Conservation (phyloP, 23 tunicate species). For the Pegea sp. region DNA sequence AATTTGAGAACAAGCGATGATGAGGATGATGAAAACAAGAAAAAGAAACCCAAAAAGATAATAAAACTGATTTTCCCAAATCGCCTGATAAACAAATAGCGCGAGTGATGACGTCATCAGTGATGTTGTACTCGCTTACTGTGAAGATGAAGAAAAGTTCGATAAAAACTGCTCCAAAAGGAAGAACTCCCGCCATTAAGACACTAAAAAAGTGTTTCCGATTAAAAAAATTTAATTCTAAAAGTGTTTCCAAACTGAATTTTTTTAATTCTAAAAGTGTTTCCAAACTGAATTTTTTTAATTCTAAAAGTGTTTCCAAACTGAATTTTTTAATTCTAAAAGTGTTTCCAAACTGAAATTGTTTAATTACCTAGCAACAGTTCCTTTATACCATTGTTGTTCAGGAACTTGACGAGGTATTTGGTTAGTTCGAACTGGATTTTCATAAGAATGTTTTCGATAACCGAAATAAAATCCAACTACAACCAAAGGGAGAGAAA, state of each 20-base stretch:
- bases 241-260: neutral
- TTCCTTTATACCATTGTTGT: conserved; percentile 91
- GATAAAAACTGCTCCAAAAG: conserved; percentile 99
- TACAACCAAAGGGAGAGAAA: conserved; percentile 85
- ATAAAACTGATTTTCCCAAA: conserved; percentile 99
- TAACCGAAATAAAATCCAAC: conserved; percentile 92
- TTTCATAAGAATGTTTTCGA: conserved; percentile 95
- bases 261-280: neutral
- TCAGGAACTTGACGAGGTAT: conserved; percentile 96
- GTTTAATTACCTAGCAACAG: conserved; percentile 44
- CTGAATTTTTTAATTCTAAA: neutral
- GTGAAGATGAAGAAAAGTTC: conserved; percentile 98
- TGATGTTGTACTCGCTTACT: conserved; percentile 16
- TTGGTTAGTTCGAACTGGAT: conserved; percentile 97
- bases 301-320: neutral
- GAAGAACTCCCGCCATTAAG: conserved; percentile 98
- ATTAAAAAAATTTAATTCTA: neutral
- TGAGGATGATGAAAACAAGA: conserved; percentile 84
- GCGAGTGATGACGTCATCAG: neutral
- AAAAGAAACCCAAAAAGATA: conserved; percentile 95
- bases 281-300: neutral
- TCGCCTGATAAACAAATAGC: conserved; percentile 34
- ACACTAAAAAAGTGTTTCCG: conserved; percentile 25
- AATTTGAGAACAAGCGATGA: conserved; percentile 97
- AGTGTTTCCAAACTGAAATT: neutral